A percentile compares a stretch with the other conserved stretches of the same genome.
Evolutionary conservation across 1,140 invertebrate genomes (phyloP).

Genomic region (Calosoma granatense): DNA sequence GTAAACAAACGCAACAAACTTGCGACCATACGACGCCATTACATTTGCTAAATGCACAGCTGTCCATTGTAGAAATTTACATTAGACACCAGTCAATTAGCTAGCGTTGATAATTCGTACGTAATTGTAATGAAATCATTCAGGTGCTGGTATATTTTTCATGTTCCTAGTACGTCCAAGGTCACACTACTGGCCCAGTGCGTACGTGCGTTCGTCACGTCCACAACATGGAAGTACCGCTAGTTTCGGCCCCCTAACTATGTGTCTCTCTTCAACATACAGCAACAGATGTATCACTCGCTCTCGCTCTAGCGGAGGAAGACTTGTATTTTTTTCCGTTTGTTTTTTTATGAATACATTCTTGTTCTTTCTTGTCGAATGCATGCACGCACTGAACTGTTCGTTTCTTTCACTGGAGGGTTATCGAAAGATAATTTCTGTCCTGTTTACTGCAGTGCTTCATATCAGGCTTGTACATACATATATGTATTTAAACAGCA

Average conservation of each 20-base stretch:
- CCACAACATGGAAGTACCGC: not conserved
- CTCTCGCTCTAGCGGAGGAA: too few relatives aligned
- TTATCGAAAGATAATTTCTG: not conserved
- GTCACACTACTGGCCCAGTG: constrained; percentile 4
- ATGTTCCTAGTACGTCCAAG: not conserved
- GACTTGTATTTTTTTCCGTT: not conserved
- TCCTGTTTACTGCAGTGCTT: not conserved
- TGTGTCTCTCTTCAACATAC: not conserved
- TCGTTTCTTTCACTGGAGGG: not conserved
- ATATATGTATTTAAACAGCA: not conserved
- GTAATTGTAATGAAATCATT: too few relatives aligned
- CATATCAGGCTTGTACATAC: not conserved
- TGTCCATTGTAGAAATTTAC: not conserved
- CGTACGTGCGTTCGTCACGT: not conserved
- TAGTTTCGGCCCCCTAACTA: not conserved
- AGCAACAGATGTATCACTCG: not conserved
- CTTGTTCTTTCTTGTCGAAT: not conserved
- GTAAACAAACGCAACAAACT: not conserved
- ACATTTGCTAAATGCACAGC: not conserved
- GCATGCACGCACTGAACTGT: not conserved
- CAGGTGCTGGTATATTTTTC: not conserved
- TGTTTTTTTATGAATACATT: not conserved
- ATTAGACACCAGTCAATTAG: too few relatives aligned
- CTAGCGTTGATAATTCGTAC: not conserved
- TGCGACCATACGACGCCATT: not conserved